Evolutionary conservation across 2,888 invertebrate species (phyloP).

Genomic region (Clusia tigrina): DNA sequence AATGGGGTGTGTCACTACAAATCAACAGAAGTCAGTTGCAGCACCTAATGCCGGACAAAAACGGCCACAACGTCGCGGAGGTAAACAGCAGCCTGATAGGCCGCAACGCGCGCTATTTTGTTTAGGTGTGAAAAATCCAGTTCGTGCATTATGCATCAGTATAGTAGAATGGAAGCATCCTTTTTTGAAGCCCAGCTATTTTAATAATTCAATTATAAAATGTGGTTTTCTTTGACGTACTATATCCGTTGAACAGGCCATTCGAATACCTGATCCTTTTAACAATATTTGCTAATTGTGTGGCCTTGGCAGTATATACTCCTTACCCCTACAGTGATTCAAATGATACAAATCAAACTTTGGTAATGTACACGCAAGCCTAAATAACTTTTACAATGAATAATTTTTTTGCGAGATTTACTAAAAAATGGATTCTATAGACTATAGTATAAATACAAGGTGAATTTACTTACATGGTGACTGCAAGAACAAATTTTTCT

Average conservation of each 20-base stretch:
- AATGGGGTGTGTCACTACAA: slow-evolving; percentile 45
- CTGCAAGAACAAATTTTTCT: too few species aligned
- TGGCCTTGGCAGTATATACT: slow-evolving; percentile 97
- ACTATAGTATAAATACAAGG: too few species aligned
- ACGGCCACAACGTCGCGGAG: slow-evolving; percentile 76
- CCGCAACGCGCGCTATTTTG: slow-evolving; percentile 94
- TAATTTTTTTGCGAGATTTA: too few species aligned
- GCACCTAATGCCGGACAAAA: slow-evolving; percentile 64
- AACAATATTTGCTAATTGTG: slow-evolving; percentile 99
- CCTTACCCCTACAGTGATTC: slow-evolving; percentile 97
- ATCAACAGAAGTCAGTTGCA: slow-evolving; percentile 41
- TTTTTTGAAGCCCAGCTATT: slow-evolving; percentile 69
- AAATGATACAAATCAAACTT: slow-evolving; percentile 91
- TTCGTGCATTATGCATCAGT: slow-evolving; percentile 94
- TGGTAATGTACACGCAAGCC: too few species aligned
- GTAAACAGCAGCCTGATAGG: slow-evolving; percentile 87
- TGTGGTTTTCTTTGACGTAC: slow-evolving; percentile 3
- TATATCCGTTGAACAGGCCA: slow-evolving; percentile 72
- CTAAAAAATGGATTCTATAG: too few species aligned
- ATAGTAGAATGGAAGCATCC: slow-evolving; percentile 99
- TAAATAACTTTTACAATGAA: too few species aligned
- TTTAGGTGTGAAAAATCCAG: slow-evolving; percentile 91
- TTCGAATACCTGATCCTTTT: slow-evolving; percentile 99
- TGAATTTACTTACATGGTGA: too few species aligned
- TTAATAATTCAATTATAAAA: too few species aligned